Percentiles rank a stretch among this genome's conserved stretches.
Conservation (phyloP, 2,888 invertebrate genomes). For the Graphium colonna region DNA sequence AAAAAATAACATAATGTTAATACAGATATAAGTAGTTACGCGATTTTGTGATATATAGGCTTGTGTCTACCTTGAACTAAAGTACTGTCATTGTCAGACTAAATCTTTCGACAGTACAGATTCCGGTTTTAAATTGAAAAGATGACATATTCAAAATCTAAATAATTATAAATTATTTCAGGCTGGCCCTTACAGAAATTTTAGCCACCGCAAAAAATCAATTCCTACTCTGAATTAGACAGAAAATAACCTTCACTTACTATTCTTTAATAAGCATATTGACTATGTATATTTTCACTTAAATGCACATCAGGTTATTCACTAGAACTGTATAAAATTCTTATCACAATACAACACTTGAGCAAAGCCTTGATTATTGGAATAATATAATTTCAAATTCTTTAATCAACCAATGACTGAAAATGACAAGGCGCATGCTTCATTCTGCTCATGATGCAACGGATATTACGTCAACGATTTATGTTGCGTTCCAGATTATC, state of each 20-base stretch:
- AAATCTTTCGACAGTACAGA: constrained; percentile 25
- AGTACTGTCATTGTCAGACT: constrained; percentile 60
- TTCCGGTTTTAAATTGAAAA: background rate
- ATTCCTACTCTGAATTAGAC: constrained; percentile 61
- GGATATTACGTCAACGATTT: constrained; percentile 79
- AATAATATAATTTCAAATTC: constrained; percentile 70
- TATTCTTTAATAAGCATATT: constrained; percentile 87
- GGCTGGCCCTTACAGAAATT: constrained; percentile 28
- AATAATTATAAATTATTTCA: constrained; percentile 30
- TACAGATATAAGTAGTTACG: constrained; percentile 4
- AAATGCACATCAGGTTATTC: constrained; percentile 78
- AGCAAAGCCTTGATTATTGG: constrained; percentile 68
- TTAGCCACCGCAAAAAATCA: constrained; percentile 58
- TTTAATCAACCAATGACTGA: constrained; percentile 69
- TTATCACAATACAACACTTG: constrained; percentile 76
- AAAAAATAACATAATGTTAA: constrained; percentile 37
- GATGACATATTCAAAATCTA: constrained; percentile 36
- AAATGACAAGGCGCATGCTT: constrained; percentile 82
- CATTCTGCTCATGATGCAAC: constrained; percentile 80
- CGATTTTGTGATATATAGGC: constrained; percentile 41
- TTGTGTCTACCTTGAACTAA: constrained; percentile 52
- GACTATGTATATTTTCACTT: constrained; percentile 67
- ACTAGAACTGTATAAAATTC: constrained; percentile 67
- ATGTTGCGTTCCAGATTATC: constrained; percentile 33
- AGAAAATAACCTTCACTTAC: constrained; percentile 80